Evolutionary conservation across 2,113 vertebrate genomes (phyloP).

Genomic region (Corythaeola cristata): DNA sequence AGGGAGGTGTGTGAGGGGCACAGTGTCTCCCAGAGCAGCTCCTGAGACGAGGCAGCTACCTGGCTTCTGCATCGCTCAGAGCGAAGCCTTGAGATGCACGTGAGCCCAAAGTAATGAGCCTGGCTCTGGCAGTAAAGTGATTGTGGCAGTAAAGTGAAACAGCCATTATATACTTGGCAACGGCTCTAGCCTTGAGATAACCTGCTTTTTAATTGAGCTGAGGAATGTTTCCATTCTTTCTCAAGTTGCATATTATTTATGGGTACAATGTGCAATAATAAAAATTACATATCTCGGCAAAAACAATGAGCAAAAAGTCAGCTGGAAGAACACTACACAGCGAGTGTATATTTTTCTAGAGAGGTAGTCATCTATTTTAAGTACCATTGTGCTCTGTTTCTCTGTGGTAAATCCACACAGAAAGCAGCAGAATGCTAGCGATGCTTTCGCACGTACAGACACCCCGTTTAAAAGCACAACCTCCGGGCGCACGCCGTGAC

Average conservation of each 20-base stretch:
- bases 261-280: slow-evolving; percentile 58
- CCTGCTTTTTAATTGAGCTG: slow-evolving; percentile 66
- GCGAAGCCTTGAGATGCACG: not conserved
- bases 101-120: slow-evolving; percentile 45
- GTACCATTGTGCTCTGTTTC: slow-evolving; percentile 32
- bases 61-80: not conserved
- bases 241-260: slow-evolving; percentile 63
- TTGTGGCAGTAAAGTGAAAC: slow-evolving; percentile 61
- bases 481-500: not conserved
- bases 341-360: not conserved
- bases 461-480: not conserved
- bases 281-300: slow-evolving; percentile 55
- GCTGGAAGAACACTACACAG: slow-evolving; percentile 36
- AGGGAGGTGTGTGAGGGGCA: not conserved
- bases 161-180: slow-evolving; percentile 62
- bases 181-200: slow-evolving; percentile 46
- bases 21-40: not conserved
- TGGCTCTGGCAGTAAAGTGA: slow-evolving; percentile 39
- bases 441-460: not conserved
- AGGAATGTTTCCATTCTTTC: slow-evolving; percentile 61
- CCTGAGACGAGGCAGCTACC: not conserved
- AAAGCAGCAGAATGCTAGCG: not conserved
- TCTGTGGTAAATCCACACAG: slow-evolving; percentile 1
- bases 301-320: slow-evolving; percentile 49
- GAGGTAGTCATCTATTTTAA: slow-evolving; percentile 53